These are phyloP conservation scores for Uria lomvia DNA, from an alignment of 2,113 vertebrate species.

Conservation along the genomic window DNA sequence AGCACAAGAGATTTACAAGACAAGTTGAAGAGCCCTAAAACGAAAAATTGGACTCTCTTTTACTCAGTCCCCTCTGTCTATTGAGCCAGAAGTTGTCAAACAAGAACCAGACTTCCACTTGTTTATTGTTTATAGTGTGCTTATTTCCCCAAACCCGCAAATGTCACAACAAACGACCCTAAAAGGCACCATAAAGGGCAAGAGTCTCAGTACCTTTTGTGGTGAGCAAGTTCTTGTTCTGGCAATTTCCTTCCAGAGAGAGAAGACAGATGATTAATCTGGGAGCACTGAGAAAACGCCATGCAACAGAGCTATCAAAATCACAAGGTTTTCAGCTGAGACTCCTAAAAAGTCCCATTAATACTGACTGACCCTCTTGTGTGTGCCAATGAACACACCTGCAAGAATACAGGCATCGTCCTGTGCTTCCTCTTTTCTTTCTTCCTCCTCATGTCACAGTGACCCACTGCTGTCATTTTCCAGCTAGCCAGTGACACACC, in stretches of 20 bases:
- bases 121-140: constrained; percentile 2
- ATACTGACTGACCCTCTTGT: not conserved
- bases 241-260: constrained; percentile 4
- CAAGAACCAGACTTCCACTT: not conserved
- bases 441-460: not conserved
- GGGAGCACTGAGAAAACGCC: not conserved
- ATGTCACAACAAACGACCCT: constrained; percentile 23
- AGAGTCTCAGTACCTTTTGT: not conserved
- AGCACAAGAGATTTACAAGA: constrained; percentile 14
- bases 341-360: constrained; percentile 2
- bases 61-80: not conserved
- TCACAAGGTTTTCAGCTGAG: not conserved
- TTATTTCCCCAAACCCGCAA: not conserved
- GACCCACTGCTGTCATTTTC: not conserved
- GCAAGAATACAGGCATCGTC: not conserved
- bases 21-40: not conserved
- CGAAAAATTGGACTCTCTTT: not conserved
- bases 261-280: constrained; percentile 12
- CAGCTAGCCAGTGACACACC: not conserved
- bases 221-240: constrained; percentile 7
- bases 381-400: not conserved
- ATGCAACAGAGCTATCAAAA: not conserved
- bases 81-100: not conserved
- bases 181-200: constrained; percentile 28
- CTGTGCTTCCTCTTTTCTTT: not conserved